Conservation (phyloP, 2,888 invertebrate species). For the Bellardia bayeri region DNA sequence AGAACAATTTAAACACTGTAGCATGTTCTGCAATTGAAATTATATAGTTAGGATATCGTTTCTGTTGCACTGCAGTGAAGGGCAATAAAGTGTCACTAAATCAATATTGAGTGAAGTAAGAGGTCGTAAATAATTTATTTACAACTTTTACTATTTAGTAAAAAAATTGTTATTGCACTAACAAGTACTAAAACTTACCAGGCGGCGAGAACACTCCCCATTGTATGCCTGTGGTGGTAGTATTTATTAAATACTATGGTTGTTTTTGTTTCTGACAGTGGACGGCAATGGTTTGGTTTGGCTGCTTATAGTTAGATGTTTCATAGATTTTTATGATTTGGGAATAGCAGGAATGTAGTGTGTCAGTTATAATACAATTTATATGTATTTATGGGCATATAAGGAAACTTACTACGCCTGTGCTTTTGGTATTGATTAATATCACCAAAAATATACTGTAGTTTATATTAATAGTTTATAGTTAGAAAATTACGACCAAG, state of each 20-base stretch:
- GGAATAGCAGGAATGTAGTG: background rate
- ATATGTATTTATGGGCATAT: background rate
- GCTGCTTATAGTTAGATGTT: constrained; percentile 40
- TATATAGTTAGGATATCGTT: constrained; percentile 16
- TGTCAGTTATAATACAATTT: background rate
- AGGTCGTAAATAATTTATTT: constrained; percentile 78
- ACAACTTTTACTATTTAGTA: constrained; percentile 55
- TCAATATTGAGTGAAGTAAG: constrained; percentile 79
- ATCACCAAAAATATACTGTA: background rate
- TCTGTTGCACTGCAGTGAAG: background rate
- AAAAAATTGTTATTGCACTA: constrained; percentile 31
- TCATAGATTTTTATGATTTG: constrained; percentile 32
- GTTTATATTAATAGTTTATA: constrained; percentile 4
- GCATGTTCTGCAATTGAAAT: background rate
- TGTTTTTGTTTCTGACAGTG: constrained; percentile 1
- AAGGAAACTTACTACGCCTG: background rate
- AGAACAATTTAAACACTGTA: background rate
- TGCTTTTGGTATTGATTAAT: constrained; percentile 5
- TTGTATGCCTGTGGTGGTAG: background rate
- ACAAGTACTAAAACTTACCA: background rate
- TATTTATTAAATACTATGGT: background rate
- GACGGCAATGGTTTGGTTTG: constrained; percentile 15
- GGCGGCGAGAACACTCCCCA: background rate
- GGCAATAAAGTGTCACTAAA: constrained; percentile 78
- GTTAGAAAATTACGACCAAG: background rate